Conservation (phyloP, 2,888 invertebrate genomes). For the Acanthoscelides obtectus region DNA sequence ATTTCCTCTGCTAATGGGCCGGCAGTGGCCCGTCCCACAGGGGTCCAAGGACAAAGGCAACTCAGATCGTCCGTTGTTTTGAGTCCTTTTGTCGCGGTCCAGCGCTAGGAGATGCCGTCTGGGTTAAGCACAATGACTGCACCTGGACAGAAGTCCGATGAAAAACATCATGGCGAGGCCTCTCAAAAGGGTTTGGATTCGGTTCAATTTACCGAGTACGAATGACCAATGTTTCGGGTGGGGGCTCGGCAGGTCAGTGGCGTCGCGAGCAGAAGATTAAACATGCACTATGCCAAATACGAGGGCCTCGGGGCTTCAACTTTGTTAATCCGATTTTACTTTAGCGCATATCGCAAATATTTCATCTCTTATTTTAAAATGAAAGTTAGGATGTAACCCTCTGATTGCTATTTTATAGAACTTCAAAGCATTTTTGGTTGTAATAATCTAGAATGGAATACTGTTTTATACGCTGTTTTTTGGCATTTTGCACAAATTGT, state of each 20-base stretch:
- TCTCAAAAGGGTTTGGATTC: slow-evolving; percentile 11
- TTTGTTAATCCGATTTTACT: too few species aligned
- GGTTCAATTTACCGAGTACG: background rate
- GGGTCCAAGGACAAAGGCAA: slow-evolving; percentile 13
- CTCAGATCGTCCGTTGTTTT: slow-evolving; percentile 32
- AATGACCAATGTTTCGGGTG: background rate
- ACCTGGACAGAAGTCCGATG: slow-evolving; percentile 22
- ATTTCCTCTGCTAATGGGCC: slow-evolving; percentile 9
- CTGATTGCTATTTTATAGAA: too few species aligned
- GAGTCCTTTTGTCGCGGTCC: slow-evolving; percentile 27
- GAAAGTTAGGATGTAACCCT: too few species aligned
- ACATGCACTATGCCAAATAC: too few species aligned
- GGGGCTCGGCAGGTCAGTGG: background rate
- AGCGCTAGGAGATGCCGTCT: slow-evolving; percentile 18
- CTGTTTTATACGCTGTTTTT: too few species aligned
- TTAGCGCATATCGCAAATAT: too few species aligned
- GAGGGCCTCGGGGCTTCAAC: too few species aligned
- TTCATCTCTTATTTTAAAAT: too few species aligned
- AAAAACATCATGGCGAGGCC: slow-evolving; percentile 16
- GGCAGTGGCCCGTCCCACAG: slow-evolving; percentile 1
- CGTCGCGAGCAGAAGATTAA: background rate
- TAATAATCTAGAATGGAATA: too few species aligned
- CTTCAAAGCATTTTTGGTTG: too few species aligned
- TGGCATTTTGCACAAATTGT: too few species aligned
- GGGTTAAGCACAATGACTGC: slow-evolving; percentile 6